Conservation (phyloP, 2,797 vertebrate genomes). For the Melanotaenia parkinsoni region DNA sequence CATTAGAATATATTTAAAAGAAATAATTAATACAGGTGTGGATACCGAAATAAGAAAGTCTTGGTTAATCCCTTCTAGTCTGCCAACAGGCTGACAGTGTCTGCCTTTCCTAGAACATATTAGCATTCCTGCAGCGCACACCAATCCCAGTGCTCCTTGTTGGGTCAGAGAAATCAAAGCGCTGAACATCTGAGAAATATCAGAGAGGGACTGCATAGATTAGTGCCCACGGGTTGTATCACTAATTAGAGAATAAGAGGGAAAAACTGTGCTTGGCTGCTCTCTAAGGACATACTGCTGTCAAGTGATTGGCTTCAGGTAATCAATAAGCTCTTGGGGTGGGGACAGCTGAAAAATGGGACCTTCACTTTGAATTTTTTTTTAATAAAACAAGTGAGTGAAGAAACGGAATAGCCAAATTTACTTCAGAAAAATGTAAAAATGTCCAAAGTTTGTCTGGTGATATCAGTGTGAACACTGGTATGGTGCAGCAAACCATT, state of each 20-base stretch:
- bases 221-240: slow-evolving; percentile 78
- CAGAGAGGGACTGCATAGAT: slow-evolving; percentile 82
- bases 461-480: neutral
- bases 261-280: slow-evolving; percentile 69
- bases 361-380: slow-evolving; percentile 53
- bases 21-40: slow-evolving; percentile 63
- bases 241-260: slow-evolving; percentile 82
- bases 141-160: slow-evolving; percentile 73
- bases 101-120: slow-evolving; percentile 69
- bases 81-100: slow-evolving; percentile 60
- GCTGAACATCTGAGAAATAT: slow-evolving; percentile 83
- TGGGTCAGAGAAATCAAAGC: slow-evolving; percentile 86
- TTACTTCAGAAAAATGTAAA: slow-evolving; percentile 16
- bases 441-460: neutral
- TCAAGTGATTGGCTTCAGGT: slow-evolving; percentile 79
- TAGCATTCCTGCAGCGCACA: slow-evolving; percentile 76
- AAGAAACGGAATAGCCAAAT: slow-evolving; percentile 53
- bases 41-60: slow-evolving; percentile 55
- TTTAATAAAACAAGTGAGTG: slow-evolving; percentile 66
- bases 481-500: neutral
- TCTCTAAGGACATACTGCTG: slow-evolving; percentile 69
- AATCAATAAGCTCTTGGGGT: slow-evolving; percentile 77
- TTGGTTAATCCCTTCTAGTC: slow-evolving; percentile 68
- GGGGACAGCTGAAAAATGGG: slow-evolving; percentile 23
- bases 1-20: slow-evolving; percentile 54